Evolutionary conservation across 2,888 invertebrate species (phyloP), one percentile per base, ranked within the genome.

Genomic region (Hyalella azteca): DNA sequence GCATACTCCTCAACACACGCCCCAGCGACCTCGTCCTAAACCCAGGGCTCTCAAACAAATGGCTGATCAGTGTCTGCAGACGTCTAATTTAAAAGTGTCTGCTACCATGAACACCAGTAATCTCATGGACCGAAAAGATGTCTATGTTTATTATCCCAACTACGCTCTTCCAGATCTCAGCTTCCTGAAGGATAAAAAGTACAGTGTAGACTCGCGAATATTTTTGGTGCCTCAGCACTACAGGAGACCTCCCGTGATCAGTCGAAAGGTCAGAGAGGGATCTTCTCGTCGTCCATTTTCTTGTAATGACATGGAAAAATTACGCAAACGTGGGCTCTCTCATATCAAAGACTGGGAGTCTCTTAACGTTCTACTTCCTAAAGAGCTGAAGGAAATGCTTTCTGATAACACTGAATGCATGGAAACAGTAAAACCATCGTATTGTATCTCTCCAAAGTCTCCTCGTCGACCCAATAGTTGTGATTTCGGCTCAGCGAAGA

Each of bases 301-400:
- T 66, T 93, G 92, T 87, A 93, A 92, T 86, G 95, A 96, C 87
- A 91, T 95, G 77, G 95, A 95, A 88, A 91, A 92, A 82, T 88
- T 96, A 50, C 92, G 93, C 87, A 93, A 93, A 87, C 92, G 93
- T 88, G 94, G 94, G 78, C 92, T 95, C 84, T 91, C 92, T 59
- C 96, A 96, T 87, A 93, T 97, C 11, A 92, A 93, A 87, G 97
- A 97, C 88, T 97, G 97, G 97, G 95, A 95, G 86, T 96, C 96
- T 0, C 89, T 97, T 78, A 95, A 94, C 86, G 93, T 96, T 85
- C 90, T 97, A 76, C 89, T 97, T 84, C 97, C 97, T 3, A 90
- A 91, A 85, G 95, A 97, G 88, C 95, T 94, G 87, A 91, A 92
- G 84, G 92, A 93, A 86, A 90, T 95, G 85, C 88, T 96, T 77